A percentile compares a stretch with the other conserved stretches of the same genome.
phyloP scores from a whole-genome alignment of 1,140 invertebrate species.

The Drosophila obscura region DNA sequence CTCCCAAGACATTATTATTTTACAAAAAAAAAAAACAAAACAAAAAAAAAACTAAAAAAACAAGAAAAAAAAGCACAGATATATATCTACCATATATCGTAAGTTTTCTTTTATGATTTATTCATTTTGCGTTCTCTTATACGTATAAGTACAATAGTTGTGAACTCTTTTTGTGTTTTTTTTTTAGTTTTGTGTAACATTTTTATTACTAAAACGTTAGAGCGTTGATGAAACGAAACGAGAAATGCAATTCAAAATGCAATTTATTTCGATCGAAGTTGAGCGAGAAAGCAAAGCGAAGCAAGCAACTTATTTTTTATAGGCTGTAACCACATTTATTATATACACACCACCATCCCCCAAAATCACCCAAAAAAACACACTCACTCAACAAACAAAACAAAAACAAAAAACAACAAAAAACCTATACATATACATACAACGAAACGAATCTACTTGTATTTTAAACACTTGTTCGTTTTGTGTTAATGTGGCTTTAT shows the following conservation, averaged over 20 bases:
- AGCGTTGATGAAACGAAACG: not conserved
- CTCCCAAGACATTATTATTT: conserved; percentile 84
- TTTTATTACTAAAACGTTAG: conserved; percentile 14
- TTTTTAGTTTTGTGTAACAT: conserved; percentile 23
- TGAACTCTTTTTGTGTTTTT: conserved; percentile 36
- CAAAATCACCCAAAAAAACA: conserved; percentile 3
- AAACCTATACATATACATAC: conserved; percentile 19
- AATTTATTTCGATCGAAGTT: conserved; percentile 33
- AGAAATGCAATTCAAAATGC: conserved; percentile 9
- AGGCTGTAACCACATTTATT: conserved; percentile 53
- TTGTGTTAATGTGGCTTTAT: conserved; percentile 26
- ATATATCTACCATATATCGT: conserved; percentile 19
- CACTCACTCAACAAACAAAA: conserved; percentile 1
- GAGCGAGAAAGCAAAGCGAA: conserved; percentile 26
- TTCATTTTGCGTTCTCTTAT: conserved; percentile 38
- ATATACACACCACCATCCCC: conserved; percentile 18
- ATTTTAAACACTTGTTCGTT: conserved; percentile 29
- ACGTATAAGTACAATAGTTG: conserved; percentile 36
- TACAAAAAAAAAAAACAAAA: conserved; percentile 35
- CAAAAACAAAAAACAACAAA: not conserved
- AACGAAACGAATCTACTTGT: conserved; percentile 46
- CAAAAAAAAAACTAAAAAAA: not conserved
- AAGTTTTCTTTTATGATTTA: conserved; percentile 24
- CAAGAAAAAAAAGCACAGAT: conserved; percentile 1
- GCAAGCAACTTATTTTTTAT: conserved; percentile 52